These are phyloP conservation scores for Drosophila malerkotliana DNA, from an alignment of 1,140 invertebrate genomes.

Conservation along the genomic window DNA sequence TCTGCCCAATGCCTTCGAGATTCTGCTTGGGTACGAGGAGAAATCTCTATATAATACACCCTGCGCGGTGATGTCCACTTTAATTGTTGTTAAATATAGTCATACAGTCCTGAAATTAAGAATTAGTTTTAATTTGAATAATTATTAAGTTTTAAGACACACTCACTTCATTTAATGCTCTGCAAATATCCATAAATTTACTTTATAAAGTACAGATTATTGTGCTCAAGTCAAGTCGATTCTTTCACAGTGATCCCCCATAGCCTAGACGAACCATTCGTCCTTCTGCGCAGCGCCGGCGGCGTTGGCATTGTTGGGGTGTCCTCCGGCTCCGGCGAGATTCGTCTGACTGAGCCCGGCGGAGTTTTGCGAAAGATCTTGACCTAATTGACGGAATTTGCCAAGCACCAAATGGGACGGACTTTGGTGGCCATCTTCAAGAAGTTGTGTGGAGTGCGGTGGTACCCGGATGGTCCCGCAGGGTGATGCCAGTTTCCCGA, in stretches of 20 bases:
- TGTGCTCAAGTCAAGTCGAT: conserved; percentile 75
- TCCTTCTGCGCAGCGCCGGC: conserved; percentile 86
- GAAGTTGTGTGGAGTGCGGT: conserved; percentile 84
- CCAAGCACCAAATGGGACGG: conserved; percentile 84
- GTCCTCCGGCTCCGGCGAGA: conserved; percentile 70
- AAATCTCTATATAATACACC: conserved; percentile 83
- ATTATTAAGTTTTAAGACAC: no score
- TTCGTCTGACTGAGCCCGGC: conserved; percentile 74
- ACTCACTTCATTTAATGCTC: conserved; percentile 84
- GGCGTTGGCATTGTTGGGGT: conserved; percentile 84
- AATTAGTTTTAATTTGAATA: no score
- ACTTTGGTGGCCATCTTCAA: conserved; percentile 84
- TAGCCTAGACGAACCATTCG: conserved; percentile 88
- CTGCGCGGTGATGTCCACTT: conserved; percentile 84
- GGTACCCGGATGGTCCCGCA: conserved; percentile 93
- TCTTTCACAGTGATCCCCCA: conserved; percentile 41
- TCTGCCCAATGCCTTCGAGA: conserved; percentile 77
- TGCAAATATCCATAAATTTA: conserved; percentile 83
- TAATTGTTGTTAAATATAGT: conserved; percentile 78
- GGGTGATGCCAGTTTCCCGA: conserved; percentile 97
- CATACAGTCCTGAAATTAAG: conserved; percentile 82
- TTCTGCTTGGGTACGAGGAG: conserved; percentile 80
- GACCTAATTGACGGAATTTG: conserved; percentile 84
- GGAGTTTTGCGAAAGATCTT: conserved; percentile 83
- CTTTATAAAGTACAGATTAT: conserved; percentile 81